Base-by-base conservation (phyloP, 2,888 invertebrate genomes). In the Chymomyza fuscimana region DNA sequence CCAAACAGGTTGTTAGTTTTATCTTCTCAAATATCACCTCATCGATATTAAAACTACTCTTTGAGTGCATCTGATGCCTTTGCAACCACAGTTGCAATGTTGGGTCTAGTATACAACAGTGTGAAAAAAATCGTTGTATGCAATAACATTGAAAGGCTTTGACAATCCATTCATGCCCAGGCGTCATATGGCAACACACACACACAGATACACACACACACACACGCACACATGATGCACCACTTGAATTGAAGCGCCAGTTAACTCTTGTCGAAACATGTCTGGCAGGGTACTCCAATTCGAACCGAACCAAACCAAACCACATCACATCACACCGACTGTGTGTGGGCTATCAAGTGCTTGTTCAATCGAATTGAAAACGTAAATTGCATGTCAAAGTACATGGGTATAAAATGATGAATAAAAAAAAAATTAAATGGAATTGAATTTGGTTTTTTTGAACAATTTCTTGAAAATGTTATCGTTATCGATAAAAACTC, bases 401-500 rank as follows among this genome's bases (percentile, higher is more conserved):
- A 46, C 40, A 61, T 32, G 52, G 54, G 19, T 54, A 22, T n/a
- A 4, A 54, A 15, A 54, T 19, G 19, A 19, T 63, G 12, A 46
- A 46, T 46, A 12, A 46, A 46, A 46, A 46, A 12, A 46, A 46
- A 12, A 46, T 46, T 12, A 12, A 46, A 46, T 12, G 40, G 40
- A 10, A 46, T 12, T 10, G 40, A 12, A 46, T 46, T 46, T 46
- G 40, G 12, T 2, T 32, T 32, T 32, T 32, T 46, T 19, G 19
- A 19, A 19, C 19, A 19, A 19, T 46, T 46, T 46, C 4, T 12
- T 4, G 40, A 46, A 12, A 46, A 46, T 71, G 61, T 75, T 80
- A 78, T 78, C 72, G 73, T 74, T 83, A 80, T 83, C 81, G 81
- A 69, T 77, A 73, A 65, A 40, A 50, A 16, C 29, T 52, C 5